Conservation (phyloP, 2,888 invertebrate genomes). For the Andrena praecox region DNA sequence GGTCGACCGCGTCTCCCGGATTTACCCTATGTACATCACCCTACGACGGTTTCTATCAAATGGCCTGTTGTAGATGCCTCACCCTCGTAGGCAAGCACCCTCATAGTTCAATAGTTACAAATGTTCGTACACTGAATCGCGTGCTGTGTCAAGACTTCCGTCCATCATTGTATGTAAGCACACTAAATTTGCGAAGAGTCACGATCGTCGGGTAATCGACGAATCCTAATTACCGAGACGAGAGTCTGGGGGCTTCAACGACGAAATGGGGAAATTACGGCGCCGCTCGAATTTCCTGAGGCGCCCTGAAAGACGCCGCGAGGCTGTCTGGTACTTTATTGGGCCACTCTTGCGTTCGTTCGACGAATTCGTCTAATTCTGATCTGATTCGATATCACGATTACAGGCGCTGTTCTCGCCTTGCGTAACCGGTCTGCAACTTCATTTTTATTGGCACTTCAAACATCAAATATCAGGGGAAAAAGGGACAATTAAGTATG, state of each 20-base stretch:
- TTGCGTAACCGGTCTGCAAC: background rate
- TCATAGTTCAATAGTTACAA: too few relatives aligned
- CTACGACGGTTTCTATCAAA: background rate
- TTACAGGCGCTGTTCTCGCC: background rate
- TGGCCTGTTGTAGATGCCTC: too few relatives aligned
- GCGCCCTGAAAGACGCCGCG: constrained; percentile 37
- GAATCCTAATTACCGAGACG: constrained; percentile 37
- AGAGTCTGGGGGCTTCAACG: constrained; percentile 7
- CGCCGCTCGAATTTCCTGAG: constrained; percentile 56
- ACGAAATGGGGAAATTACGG: constrained; percentile 44
- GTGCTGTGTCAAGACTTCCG: too few relatives aligned
- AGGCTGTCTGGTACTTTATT: constrained; percentile 34
- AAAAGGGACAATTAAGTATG: too few relatives aligned
- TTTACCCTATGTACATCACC: too few relatives aligned
- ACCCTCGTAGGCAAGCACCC: too few relatives aligned
- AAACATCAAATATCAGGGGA: too few relatives aligned
- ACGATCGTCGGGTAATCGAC: constrained; percentile 31
- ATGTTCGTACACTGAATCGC: too few relatives aligned
- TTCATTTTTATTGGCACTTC: background rate
- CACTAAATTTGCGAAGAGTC: background rate
- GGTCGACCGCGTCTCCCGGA: too few relatives aligned
- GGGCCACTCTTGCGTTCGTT: constrained; percentile 23
- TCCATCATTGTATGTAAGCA: background rate
- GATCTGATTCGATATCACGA: constrained; percentile 14
- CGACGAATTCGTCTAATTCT: constrained; percentile 22